Conservation (phyloP, 1,140 invertebrate genomes). For the Dendrolimus punctatus region DNA sequence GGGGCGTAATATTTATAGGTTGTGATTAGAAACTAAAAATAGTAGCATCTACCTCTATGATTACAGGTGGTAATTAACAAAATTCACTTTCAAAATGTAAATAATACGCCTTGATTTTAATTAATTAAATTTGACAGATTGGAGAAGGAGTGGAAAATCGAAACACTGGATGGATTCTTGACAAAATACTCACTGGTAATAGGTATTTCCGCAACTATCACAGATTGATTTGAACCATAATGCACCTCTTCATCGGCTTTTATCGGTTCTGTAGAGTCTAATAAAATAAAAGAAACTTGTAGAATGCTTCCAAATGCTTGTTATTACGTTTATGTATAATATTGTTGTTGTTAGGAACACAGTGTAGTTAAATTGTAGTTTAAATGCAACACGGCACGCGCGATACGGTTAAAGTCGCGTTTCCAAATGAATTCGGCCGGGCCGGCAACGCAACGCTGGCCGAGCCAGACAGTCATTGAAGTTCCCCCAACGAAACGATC, state of each 20-base stretch:
- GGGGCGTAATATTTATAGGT: too few relatives aligned
- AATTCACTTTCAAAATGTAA: too few relatives aligned
- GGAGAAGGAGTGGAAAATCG: neutral
- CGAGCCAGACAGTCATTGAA: slow-evolving; percentile 34
- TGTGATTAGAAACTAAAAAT: too few relatives aligned
- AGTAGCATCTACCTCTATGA: too few relatives aligned
- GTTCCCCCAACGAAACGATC: slow-evolving; percentile 27
- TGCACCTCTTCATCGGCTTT: slow-evolving; percentile 60
- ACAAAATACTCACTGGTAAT: slow-evolving; percentile 59
- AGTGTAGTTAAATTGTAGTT: slow-evolving; percentile 1
- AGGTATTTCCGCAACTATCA: slow-evolving; percentile 52
- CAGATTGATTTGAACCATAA: slow-evolving; percentile 50
- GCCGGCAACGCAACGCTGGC: slow-evolving; percentile 20
- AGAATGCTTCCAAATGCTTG: slow-evolving; percentile 16
- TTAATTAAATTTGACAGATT: neutral
- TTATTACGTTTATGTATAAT: slow-evolving; percentile 13
- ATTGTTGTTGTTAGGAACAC: slow-evolving; percentile 2
- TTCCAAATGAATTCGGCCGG: slow-evolving; percentile 29
- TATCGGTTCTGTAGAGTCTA: slow-evolving; percentile 64
- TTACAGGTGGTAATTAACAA: too few relatives aligned
- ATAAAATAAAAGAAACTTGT: slow-evolving; percentile 50
- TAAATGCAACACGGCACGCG: slow-evolving; percentile 11
- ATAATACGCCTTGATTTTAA: too few relatives aligned
- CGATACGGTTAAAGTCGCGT: slow-evolving; percentile 20
- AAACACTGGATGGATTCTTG: slow-evolving; percentile 2